These are phyloP conservation scores for Pundamilia nyererei DNA, from an alignment of 2,113 vertebrate species.

Conservation along the genomic window DNA sequence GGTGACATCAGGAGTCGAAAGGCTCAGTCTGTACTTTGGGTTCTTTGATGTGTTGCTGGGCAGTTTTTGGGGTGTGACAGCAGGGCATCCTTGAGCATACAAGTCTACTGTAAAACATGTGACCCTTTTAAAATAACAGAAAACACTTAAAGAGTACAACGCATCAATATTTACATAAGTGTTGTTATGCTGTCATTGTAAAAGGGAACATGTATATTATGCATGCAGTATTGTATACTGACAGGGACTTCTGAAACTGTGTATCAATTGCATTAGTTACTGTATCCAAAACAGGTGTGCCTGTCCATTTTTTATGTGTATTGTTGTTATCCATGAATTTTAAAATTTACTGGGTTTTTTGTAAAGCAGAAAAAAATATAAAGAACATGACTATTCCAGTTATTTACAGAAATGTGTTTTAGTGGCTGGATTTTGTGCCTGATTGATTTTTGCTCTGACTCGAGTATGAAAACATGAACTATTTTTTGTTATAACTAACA, in stretches of 20 bases:
- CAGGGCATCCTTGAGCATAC: background rate
- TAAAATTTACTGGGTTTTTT: background rate
- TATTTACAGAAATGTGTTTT: background rate
- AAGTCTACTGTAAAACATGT: background rate
- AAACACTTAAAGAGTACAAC: background rate
- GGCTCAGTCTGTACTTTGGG: background rate
- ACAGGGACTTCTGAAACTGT: background rate
- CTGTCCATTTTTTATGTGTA: background rate
- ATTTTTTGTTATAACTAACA: background rate
- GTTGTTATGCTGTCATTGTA: background rate
- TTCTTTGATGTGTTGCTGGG: background rate
- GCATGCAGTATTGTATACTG: background rate
- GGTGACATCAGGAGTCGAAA: background rate
- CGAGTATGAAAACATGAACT: background rate
- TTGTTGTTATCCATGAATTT: background rate
- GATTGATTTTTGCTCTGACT: background rate
- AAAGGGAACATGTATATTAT: background rate
- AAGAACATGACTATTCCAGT: background rate
- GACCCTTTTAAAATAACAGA: background rate
- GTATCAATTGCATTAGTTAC: background rate
- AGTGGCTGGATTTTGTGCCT: background rate
- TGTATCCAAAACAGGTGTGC: background rate
- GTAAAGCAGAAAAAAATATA: background rate
- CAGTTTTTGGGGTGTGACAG: background rate
- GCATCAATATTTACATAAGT: background rate